Base-by-base conservation (phyloP, 2,113 vertebrate genomes). In the Syngnathus typhle region DNA sequence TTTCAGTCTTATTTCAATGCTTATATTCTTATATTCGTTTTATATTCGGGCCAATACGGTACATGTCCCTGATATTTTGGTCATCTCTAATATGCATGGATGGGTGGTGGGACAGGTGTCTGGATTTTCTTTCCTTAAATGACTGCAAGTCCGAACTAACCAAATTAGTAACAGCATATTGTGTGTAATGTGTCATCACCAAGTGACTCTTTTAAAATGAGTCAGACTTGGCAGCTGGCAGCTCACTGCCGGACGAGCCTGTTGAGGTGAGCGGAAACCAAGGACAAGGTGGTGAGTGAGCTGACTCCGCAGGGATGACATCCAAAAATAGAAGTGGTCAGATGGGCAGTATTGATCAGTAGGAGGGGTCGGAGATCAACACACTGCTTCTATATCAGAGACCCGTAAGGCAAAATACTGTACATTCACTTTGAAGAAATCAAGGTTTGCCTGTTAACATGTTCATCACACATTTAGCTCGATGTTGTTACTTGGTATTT, bases 271-370 rank as follows among this genome's bases (percentile, higher is more conserved):
- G 52, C 69, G 78, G 86, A 84, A 78, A 60, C 56, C 60, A 55
- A 74, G 69, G 72, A 54, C 43, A 52, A 27, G 62, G 70, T 63
- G 54, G 78, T 65, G 66, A 56, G 66, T 70, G 68, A 76, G 74
- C 82, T 81, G 83, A 83, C 80, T 68, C 81, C 73, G 76, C 82
- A 77, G 84, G 78, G 73, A 69, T 44, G 46, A 58, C 10, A 69
- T 61, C 77, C 79, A 73, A 79, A 68, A 88, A 87, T 88, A 85
- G 88, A 84, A 80, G 65, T 55, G 70, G 84, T 88, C 85, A 81
- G 71, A 52, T 75, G 70, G 84, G 63, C 73, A 66, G 74, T 66
- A 86, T 83, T 68, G 88, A 88, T 80, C 79, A 77, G 79, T 73
- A 59, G 77, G 82, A 71, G 71, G 74, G 84, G 77, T 78, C 68